Evolutionary conservation across 2,797 vertebrate species (phyloP).

Genomic region (Anguilla pacifica): DNA sequence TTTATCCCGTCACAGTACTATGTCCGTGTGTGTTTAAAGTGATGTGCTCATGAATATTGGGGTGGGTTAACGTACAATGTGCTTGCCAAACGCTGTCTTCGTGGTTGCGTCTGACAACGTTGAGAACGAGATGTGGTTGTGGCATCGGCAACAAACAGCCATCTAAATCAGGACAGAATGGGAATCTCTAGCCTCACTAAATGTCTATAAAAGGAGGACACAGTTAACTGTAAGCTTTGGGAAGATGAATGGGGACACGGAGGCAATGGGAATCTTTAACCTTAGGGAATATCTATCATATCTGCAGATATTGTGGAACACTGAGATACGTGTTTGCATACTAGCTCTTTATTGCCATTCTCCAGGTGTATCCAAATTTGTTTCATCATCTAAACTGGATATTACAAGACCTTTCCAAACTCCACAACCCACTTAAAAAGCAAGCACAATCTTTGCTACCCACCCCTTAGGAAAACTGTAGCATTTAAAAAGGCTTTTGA

Average conservation of each 20-base stretch:
- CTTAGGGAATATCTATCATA: background rate
- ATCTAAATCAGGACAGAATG: background rate
- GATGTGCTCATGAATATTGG: constrained; percentile 20
- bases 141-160: background rate
- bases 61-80: background rate
- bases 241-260: background rate
- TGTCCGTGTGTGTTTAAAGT: constrained; percentile 9
- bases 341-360: background rate
- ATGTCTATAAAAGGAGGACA: background rate
- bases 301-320: background rate
- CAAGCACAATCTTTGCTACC: background rate
- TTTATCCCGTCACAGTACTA: constrained; percentile 13
- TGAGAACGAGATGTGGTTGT: background rate
- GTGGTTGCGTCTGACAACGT: background rate
- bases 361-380: background rate
- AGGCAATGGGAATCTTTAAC: background rate
- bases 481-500: background rate
- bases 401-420: background rate
- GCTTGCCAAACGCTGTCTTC: constrained; percentile 59
- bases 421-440: background rate
- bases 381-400: background rate
- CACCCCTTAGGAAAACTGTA: background rate
- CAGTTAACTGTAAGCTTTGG: background rate
- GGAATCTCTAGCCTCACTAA: background rate
- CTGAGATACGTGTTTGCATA: background rate